Evolutionary conservation across 1,140 invertebrate species (phyloP), one percentile per base, ranked within the genome.

Genomic region (Trichonephila inaurata): DNA sequence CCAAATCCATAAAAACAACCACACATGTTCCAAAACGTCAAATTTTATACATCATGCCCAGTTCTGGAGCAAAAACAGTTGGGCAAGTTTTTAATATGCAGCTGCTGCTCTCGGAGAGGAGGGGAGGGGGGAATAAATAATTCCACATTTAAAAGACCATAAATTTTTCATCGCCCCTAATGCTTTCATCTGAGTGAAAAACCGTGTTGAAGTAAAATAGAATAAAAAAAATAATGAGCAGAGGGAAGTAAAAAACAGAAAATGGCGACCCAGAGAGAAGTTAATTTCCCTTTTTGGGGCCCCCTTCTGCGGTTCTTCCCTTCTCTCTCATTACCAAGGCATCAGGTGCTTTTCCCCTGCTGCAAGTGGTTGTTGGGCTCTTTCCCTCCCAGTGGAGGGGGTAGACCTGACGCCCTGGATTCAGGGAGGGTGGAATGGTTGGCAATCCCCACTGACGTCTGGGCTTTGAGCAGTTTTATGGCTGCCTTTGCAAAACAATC

Each of bases 321-420:
- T 40, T 16, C 90, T 62, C 91, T 87, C 83, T 92, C 64, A 87
- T 87, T 92, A 92, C 91, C 10, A 12, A 77, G 62, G 89, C 90
- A 87, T 92, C 91, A 92, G 91, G 91, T 92, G 91, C 90, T 28
- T 51, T n/a, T 24, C 14, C 28, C 62, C 21, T 44, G 19, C 51
- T 90, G 66, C 91, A 92, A 92, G 91, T 92, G 91, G 91, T 92
- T 92, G 72, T 85, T 61, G 33, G 61, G 61, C 8, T n/a, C 62
- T 33, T 28, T n/a, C 24, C 28, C n/a, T 5, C 16, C 64, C 72
- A 51, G n/a, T 28, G 10, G n/a, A 85, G 28, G n/a, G 61, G 81
- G 21, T 28, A 81, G 69, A 62, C 40, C 51, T 62, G 89, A 58
- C 77, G 58, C 24, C 58, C 2, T 21, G 51, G 77, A 28, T 8